Evolutionary conservation across 2,888 invertebrate species (phyloP).

Genomic region (Synergus laeviventris): DNA sequence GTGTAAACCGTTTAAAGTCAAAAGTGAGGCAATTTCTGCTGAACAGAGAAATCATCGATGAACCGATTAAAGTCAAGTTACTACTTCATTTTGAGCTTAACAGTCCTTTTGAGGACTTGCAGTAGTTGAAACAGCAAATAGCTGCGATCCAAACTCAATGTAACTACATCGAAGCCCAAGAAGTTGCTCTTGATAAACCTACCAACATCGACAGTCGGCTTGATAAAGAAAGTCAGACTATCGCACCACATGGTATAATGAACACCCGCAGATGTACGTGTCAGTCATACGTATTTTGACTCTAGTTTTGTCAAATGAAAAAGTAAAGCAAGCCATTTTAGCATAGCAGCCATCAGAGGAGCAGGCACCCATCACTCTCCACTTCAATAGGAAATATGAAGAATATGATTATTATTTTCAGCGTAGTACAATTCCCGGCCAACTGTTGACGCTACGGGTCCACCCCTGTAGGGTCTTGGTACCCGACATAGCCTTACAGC

Average conservation of each 20-base stretch:
- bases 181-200: conserved; percentile 45
- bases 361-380: no score
- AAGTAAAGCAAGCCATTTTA: conserved; percentile 45
- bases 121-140: conserved; percentile 45
- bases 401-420: no score
- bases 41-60: not conserved
- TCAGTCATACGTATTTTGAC: conserved; percentile 48
- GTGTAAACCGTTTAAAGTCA: not conserved
- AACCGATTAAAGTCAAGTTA: not conserved
- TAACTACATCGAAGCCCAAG: conserved; percentile 43
- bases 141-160: conserved; percentile 44
- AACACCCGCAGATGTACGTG: conserved; percentile 48
- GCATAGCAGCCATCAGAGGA: conserved; percentile 44
- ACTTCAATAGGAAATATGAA: no score
- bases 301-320: conserved; percentile 46
- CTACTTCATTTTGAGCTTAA: conserved; percentile 40
- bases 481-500: no score
- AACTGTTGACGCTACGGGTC: no score
- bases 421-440: conserved; percentile 40
- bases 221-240: conserved; percentile 40
- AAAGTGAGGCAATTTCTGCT: not conserved
- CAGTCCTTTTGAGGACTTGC: conserved; percentile 43
- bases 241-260: conserved; percentile 42
- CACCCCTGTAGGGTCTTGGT: no score
- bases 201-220: conserved; percentile 45